phyloP scores from a whole-genome alignment of 2,113 vertebrate species.

The Prochilodus magdalenae region DNA sequence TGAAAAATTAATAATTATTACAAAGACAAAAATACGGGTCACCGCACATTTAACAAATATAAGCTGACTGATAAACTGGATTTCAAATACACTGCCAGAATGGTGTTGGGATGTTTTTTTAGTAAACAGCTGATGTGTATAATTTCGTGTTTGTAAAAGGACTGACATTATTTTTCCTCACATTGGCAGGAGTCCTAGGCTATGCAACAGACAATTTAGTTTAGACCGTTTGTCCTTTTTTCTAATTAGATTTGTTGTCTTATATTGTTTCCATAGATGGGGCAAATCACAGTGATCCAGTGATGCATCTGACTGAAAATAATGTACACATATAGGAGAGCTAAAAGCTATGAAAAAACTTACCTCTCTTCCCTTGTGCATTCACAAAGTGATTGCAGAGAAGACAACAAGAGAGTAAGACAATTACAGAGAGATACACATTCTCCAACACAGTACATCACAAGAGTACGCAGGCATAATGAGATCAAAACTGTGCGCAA shows the following conservation, averaged over 20 bases:
- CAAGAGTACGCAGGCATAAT: background rate
- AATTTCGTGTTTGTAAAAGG: too few relatives aligned
- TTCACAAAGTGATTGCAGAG: slow-evolving; percentile 41
- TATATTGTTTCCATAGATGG: too few relatives aligned
- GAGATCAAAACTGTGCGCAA: background rate
- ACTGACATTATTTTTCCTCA: too few relatives aligned
- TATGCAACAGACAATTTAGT: too few relatives aligned
- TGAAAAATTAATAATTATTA: background rate
- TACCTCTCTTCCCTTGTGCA: slow-evolving; percentile 63
- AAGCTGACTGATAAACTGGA: too few relatives aligned
- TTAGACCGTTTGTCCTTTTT: too few relatives aligned
- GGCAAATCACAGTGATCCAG: too few relatives aligned
- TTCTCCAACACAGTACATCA: background rate
- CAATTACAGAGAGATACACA: background rate
- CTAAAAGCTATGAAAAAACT: slow-evolving; percentile 21
- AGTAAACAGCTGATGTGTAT: too few relatives aligned
- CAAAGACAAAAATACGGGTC: background rate
- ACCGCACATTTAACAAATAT: background rate
- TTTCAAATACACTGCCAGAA: too few relatives aligned
- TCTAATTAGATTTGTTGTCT: too few relatives aligned
- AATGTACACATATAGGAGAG: background rate
- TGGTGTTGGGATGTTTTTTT: too few relatives aligned
- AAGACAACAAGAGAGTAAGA: background rate
- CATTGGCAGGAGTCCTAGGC: too few relatives aligned
- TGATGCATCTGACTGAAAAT: background rate